Conservation (phyloP, 2,113 vertebrate genomes). For the Tursiops truncatus region DNA sequence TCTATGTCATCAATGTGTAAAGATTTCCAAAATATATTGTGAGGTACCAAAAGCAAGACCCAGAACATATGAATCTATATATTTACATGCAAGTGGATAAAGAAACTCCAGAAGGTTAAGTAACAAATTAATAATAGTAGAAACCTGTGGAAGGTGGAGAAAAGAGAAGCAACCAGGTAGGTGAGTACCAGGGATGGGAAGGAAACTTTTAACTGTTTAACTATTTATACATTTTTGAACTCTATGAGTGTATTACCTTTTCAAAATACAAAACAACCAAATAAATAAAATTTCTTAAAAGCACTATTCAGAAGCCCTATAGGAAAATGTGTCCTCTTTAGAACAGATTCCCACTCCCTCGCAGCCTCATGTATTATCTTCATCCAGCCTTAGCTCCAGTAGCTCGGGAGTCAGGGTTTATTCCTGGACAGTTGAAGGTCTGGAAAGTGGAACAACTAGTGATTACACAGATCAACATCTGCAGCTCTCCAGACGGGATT, state of each 20-base stretch:
- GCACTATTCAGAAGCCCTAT: neutral
- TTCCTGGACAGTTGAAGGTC: neutral
- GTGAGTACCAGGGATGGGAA: neutral
- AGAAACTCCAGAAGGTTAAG: neutral
- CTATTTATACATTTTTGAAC: neutral
- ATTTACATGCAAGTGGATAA: neutral
- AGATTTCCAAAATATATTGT: neutral
- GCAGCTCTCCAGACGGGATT: neutral
- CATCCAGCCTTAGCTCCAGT: neutral
- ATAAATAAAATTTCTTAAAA: neutral
- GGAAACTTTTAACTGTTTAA: neutral
- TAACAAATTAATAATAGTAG: neutral
- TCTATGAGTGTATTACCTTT: neutral
- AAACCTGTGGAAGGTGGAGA: neutral
- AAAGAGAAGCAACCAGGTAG: neutral
- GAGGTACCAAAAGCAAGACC: neutral
- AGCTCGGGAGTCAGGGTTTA: neutral
- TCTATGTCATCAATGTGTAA: neutral
- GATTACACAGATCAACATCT: neutral
- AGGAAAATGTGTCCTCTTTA: neutral
- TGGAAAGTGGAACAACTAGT: neutral
- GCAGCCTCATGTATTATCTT: neutral
- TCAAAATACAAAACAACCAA: neutral
- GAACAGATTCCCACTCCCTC: neutral
- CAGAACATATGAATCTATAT: neutral